Evolutionary conservation across 2,113 vertebrate species (phyloP).

Genomic region (Rhea pennata): DNA sequence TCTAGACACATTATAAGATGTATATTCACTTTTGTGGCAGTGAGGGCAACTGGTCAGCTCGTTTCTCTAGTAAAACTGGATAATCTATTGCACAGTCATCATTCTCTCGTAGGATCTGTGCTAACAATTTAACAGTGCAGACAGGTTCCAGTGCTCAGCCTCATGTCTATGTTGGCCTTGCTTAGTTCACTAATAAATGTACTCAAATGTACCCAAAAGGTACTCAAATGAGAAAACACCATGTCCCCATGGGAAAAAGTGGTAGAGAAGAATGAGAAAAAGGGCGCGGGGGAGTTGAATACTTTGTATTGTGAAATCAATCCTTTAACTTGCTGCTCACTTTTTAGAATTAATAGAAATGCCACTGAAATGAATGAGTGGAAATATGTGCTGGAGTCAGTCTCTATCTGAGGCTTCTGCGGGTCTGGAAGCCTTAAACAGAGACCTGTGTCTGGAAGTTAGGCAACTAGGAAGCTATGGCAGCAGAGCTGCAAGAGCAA

Average conservation of each 20-base stretch:
- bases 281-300: not conserved
- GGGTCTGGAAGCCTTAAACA: too few species aligned
- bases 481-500: not conserved
- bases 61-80: not conserved
- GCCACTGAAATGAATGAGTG: not conserved
- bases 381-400: not conserved
- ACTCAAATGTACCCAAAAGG: too few species aligned
- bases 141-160: not conserved
- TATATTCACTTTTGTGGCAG: not conserved
- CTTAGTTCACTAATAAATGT: not conserved
- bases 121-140: not conserved
- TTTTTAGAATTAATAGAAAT: not conserved
- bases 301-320: not conserved
- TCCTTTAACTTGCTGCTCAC: not conserved
- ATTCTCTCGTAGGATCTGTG: not conserved
- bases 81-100: not conserved
- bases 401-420: not conserved
- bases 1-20: not conserved
- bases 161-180: not conserved
- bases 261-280: not conserved
- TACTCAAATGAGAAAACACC: not conserved
- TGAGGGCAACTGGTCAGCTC: not conserved
- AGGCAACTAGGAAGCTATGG: not conserved
- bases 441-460: not conserved
- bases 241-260: not conserved